phyloP scores from a whole-genome alignment of 2,797 vertebrate genomes.

The Decapterus maruadsi region DNA sequence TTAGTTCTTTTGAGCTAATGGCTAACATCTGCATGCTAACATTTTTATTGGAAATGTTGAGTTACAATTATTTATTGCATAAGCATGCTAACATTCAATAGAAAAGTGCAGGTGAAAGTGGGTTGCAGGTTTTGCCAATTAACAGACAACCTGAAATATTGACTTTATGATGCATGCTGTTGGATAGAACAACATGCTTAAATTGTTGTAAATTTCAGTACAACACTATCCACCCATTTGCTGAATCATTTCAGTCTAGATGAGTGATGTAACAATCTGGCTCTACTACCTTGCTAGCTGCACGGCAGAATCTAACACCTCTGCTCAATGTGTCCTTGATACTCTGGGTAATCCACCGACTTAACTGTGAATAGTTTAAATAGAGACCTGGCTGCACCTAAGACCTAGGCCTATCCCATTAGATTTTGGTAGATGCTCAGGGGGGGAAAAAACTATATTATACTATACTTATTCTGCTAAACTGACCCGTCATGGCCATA shows the following conservation, averaged over 20 bases:
- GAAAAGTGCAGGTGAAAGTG: not conserved
- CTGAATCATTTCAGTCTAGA: not conserved
- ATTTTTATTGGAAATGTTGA: not conserved
- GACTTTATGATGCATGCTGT: not conserved
- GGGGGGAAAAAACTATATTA: not conserved
- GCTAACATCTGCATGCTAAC: not conserved
- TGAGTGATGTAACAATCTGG: not conserved
- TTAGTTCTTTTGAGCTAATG: not conserved
- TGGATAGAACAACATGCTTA: too few relatives aligned
- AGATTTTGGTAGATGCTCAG: not conserved
- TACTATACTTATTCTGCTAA: not conserved
- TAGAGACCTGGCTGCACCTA: not conserved
- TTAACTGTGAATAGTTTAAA: not conserved
- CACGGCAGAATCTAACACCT: too few relatives aligned
- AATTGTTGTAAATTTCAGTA: not conserved
- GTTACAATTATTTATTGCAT: not conserved
- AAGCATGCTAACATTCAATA: not conserved
- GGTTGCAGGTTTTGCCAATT: too few relatives aligned
- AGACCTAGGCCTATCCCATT: not conserved
- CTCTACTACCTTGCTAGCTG: too few relatives aligned
- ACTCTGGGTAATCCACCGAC: not conserved
- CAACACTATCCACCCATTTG: not conserved
- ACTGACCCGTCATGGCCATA: not conserved
- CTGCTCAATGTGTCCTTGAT: not conserved
- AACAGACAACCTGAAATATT: not conserved